Evolutionary conservation across 2,797 vertebrate genomes (phyloP).

Genomic region (Takifugu rubripes): DNA sequence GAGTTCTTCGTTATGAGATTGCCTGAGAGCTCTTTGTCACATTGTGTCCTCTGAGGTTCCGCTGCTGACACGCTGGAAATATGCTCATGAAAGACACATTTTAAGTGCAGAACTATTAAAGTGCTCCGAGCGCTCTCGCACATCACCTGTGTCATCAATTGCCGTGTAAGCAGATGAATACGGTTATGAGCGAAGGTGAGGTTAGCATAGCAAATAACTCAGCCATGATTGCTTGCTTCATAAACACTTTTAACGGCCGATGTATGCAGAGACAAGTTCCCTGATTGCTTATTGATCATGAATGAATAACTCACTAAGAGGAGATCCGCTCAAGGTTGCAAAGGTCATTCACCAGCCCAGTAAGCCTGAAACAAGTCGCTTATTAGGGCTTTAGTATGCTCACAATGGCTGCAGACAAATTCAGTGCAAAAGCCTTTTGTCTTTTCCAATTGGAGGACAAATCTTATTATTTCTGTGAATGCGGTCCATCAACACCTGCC

Average conservation of each 20-base stretch:
- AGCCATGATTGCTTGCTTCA: conserved; percentile 69
- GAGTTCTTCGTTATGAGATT: conserved; percentile 48
- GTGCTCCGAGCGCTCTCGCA: conserved; percentile 18
- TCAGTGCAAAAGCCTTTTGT: background rate
- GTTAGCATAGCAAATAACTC: conserved; percentile 72
- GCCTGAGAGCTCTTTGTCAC: conserved; percentile 47
- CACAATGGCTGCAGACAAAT: background rate
- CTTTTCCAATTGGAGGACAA: background rate
- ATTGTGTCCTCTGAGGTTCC: conserved; percentile 38
- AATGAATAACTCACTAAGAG: conserved; percentile 51
- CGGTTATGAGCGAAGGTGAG: conserved; percentile 51
- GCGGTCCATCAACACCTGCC: background rate
- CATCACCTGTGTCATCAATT: conserved; percentile 39
- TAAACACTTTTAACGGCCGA: conserved; percentile 70
- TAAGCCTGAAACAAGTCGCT: conserved; percentile 23
- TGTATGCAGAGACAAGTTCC: conserved; percentile 57
- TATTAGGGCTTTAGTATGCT: conserved; percentile 26
- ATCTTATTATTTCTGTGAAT: background rate
- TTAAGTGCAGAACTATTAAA: conserved; percentile 10
- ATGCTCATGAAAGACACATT: conserved; percentile 36
- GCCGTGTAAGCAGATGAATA: conserved; percentile 46
- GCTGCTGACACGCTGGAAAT: conserved; percentile 36
- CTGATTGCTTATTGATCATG: conserved; percentile 80
- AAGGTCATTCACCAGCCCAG: conserved; percentile 44
- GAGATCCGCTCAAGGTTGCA: conserved; percentile 59